Evolutionary conservation across 2,888 invertebrate genomes (phyloP), one percentile per base, ranked within the genome.

Genomic region (Dione vanillae): DNA sequence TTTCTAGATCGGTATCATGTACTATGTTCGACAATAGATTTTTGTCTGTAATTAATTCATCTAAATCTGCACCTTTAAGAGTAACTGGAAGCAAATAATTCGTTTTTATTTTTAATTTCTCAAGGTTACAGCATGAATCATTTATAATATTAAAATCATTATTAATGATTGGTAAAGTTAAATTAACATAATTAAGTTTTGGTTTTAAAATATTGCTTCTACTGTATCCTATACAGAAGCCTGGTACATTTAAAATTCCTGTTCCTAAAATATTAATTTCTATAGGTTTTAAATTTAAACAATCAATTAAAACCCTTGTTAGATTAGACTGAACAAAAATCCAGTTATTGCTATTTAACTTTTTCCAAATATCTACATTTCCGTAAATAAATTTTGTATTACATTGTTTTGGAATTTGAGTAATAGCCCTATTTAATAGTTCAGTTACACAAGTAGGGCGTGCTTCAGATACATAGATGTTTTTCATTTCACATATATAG

Each of bases 371-470:
- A 45, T 14, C n/a, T 2, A 45, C n/a, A 11, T 45, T 45, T 11
- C 69, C 58, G 14, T 51, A 65, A 43, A 74, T 56, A 14, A 40
- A 56, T 40, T 68, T 56, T 1, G 59, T 69, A 40, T 71, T 41
- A 12, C 71, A 69, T 14, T 69, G 61, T 5, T 10, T 16, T 6
- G 65, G 74, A 16, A 61, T 9, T 7, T 9, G 14, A 11, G 10
- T 56, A 12, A 65, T 49, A 0, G 67, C 67, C 47, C 69, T 71
- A 1, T 64, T 40, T n/a, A 74, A n/a, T 9, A 71, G n/a, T 45
- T 71, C 71, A 49, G 65, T 71, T 65, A 69, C 71, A 65, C 74
- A 71, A n/a, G 14, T 67, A 1, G 67, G 56, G 6, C 64, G 43
- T 6, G 64, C 67, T 7, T 51, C 16, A 10, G 69, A 52, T 11